Percentiles rank a stretch among this genome's conserved stretches.
phyloP scores from a whole-genome alignment of 2,113 vertebrate genomes.

The Gopherus flavomarginatus region DNA sequence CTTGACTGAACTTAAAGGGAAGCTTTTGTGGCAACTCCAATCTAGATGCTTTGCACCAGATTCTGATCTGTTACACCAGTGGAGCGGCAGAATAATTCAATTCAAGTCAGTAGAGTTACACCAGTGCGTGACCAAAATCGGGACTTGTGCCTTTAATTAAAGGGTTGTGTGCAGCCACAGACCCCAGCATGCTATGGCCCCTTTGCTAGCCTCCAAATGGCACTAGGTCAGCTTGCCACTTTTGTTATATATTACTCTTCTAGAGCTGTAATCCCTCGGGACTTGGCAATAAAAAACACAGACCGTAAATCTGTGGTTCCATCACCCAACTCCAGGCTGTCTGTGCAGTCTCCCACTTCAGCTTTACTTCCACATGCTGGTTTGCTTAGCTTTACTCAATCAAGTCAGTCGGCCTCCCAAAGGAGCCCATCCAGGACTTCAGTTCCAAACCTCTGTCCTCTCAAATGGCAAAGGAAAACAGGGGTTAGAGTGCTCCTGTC shows the following conservation, averaged over 20 bases:
- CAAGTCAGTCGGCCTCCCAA: background rate
- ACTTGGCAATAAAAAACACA: background rate
- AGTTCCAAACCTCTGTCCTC: background rate
- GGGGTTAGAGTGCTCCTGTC: background rate
- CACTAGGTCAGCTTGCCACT: background rate
- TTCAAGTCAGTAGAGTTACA: background rate
- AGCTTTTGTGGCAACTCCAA: background rate
- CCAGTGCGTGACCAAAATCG: background rate
- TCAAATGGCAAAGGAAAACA: background rate
- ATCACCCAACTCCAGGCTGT: background rate
- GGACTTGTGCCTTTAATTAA: conserved; percentile 42
- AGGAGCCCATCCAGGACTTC: background rate
- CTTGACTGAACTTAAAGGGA: conserved; percentile 9
- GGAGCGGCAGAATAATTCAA: background rate
- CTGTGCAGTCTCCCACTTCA: background rate
- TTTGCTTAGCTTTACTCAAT: background rate
- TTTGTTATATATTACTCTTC: background rate
- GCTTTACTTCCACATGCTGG: conserved; percentile 20
- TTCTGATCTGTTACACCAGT: background rate
- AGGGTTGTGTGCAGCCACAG: background rate
- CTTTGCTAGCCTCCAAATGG: background rate
- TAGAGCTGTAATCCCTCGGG: background rate
- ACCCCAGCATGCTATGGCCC: background rate
- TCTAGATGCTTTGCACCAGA: background rate
- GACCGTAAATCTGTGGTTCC: background rate